A percentile compares a stretch with the other conserved stretches of the same genome.
Evolutionary conservation across 2,797 vertebrate genomes (phyloP).

Genomic region (Clamator glandarius): DNA sequence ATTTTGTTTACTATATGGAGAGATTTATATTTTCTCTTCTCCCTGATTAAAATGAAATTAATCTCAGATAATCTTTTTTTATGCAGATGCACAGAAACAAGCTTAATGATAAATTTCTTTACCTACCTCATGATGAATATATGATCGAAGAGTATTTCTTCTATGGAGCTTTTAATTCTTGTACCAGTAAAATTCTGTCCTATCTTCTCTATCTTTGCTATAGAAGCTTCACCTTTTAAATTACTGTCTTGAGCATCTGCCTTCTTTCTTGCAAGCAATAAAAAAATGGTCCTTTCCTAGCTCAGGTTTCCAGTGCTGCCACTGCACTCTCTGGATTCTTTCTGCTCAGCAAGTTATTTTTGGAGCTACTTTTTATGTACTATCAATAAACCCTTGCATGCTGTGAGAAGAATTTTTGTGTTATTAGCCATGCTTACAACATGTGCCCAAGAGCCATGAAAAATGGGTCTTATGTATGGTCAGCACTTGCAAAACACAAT

Average conservation of each 20-base stretch:
- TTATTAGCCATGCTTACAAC: background rate
- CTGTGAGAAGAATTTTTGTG: background rate
- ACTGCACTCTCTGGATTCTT: background rate
- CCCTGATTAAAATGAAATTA: background rate
- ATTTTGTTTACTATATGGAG: background rate
- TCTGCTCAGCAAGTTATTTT: background rate
- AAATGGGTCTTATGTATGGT: background rate
- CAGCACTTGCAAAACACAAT: background rate
- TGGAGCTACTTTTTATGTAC: background rate
- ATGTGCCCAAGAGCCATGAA: background rate
- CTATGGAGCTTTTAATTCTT: background rate
- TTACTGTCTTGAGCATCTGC: background rate
- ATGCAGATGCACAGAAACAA: background rate
- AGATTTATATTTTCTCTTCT: background rate
- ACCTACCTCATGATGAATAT: background rate
- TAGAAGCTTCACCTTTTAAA: background rate
- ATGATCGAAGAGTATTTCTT: background rate
- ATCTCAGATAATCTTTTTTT: background rate
- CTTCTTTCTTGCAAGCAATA: background rate
- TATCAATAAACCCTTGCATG: background rate
- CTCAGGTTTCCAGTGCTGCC: background rate
- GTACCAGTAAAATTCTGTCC: background rate
- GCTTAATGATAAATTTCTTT: background rate
- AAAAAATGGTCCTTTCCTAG: background rate
- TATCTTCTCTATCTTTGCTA: background rate